phyloP scores from a whole-genome alignment of 2,113 vertebrate species.

The Leptobrachium ailaonicum region DNA sequence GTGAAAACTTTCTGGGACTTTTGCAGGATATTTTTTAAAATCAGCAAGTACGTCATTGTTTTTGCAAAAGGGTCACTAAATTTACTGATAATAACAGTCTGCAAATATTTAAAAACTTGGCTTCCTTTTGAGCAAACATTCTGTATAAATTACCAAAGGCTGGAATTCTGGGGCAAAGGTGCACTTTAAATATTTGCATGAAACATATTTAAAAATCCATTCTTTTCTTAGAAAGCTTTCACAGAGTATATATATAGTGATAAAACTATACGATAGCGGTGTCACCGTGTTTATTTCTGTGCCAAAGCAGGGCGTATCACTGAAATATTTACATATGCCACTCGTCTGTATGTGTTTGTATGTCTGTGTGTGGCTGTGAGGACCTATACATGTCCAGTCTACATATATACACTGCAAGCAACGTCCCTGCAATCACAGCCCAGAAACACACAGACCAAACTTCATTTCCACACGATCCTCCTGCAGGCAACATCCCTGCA shows the following conservation, averaged over 20 bases:
- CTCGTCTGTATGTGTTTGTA: neutral
- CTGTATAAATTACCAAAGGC: conserved; percentile 64
- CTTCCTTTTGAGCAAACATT: conserved; percentile 68
- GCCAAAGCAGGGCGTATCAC: neutral
- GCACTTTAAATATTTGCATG: conserved; percentile 59
- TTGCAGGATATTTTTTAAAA: conserved; percentile 30
- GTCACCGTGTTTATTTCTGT: conserved; percentile 1
- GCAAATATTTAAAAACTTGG: conserved; percentile 66
- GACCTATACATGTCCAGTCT: too few species aligned
- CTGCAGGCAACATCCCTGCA: too few species aligned
- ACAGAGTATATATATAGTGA: conserved; percentile 24
- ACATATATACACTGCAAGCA: too few species aligned
- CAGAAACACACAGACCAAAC: too few species aligned
- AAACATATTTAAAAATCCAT: conserved; percentile 59
- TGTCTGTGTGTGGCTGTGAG: too few species aligned
- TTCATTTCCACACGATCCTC: too few species aligned
- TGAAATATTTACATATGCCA: neutral
- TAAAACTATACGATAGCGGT: neutral
- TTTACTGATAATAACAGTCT: conserved; percentile 66
- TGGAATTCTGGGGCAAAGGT: conserved; percentile 62
- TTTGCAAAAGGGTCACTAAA: conserved; percentile 60
- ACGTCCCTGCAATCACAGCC: too few species aligned
- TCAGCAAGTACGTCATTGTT: conserved; percentile 61
- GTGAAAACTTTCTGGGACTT: neutral
- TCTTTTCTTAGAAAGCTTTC: conserved; percentile 65